phyloP scores from a whole-genome alignment of 1,140 invertebrate genomes.

The Aphis gossypii region DNA sequence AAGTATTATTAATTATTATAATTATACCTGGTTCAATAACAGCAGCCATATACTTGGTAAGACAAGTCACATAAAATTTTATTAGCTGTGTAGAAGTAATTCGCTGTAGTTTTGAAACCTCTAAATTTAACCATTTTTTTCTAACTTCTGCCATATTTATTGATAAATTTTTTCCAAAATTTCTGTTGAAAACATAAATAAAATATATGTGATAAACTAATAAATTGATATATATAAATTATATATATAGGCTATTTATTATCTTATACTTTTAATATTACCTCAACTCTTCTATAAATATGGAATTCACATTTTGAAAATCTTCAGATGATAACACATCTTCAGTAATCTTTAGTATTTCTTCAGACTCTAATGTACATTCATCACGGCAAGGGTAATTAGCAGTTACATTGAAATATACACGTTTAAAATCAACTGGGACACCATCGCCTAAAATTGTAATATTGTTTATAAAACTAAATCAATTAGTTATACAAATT shows the following conservation, averaged over 20 bases:
- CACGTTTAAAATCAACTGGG: slow-evolving; percentile 84
- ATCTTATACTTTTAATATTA: slow-evolving; percentile 13
- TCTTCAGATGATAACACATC: slow-evolving; percentile 71
- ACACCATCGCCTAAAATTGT: slow-evolving; percentile 75
- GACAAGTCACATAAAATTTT: slow-evolving; percentile 83
- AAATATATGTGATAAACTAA: background rate
- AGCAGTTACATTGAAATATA: slow-evolving; percentile 82
- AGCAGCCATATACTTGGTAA: slow-evolving; percentile 85
- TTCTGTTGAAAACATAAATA: slow-evolving; percentile 64
- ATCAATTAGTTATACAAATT: background rate
- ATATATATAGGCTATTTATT: background rate
- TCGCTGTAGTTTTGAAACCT: slow-evolving; percentile 75
- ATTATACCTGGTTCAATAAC: slow-evolving; percentile 85
- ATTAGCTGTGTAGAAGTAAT: slow-evolving; percentile 83
- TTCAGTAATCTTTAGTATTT: slow-evolving; percentile 69
- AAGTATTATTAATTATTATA: background rate
- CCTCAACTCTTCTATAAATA: slow-evolving; percentile 77
- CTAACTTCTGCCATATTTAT: slow-evolving; percentile 66
- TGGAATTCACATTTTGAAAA: slow-evolving; percentile 72
- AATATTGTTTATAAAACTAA: slow-evolving; percentile 48
- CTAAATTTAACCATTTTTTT: slow-evolving; percentile 65
- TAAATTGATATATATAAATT: no score
- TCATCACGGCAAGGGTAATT: slow-evolving; percentile 74
- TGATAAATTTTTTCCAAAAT: slow-evolving; percentile 71
- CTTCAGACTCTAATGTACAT: slow-evolving; percentile 69